Percentiles rank a stretch among this genome's conserved stretches.
These are phyloP conservation scores for Fabriciana adippe DNA, from an alignment of 2,888 invertebrate species.

Conservation along the genomic window DNA sequence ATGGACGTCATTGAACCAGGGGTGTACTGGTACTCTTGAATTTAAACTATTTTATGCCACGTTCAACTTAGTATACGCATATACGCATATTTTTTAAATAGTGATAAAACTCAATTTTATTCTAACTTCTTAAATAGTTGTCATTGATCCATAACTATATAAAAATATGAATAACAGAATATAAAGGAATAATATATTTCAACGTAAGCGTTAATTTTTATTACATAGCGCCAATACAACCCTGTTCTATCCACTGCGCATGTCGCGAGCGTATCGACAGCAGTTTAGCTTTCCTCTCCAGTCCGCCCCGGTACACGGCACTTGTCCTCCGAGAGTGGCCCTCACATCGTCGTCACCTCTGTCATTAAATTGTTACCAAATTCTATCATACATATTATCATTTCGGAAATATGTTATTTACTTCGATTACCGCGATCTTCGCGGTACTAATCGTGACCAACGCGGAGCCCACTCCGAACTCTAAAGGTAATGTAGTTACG, in stretches of 20 bases:
- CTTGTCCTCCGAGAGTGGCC: conserved; percentile 66
- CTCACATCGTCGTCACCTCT: conserved; percentile 51
- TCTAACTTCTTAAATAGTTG: neutral
- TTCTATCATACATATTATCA: conserved; percentile 8
- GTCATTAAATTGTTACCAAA: conserved; percentile 12
- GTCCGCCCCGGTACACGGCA: conserved; percentile 59
- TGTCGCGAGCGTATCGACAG: conserved; percentile 79
- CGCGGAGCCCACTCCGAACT: conserved; percentile 69
- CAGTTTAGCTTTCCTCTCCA: conserved; percentile 50
- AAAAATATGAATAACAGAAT: too few species aligned
- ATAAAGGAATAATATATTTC: too few species aligned
- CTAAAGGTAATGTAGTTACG: conserved; percentile 60
- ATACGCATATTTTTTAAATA: neutral
- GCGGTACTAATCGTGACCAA: conserved; percentile 66
- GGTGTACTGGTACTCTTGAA: conserved; percentile 26
- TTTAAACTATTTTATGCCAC: neutral
- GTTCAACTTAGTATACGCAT: neutral
- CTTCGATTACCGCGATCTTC: conserved; percentile 69
- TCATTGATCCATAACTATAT: neutral
- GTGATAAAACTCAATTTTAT: neutral
- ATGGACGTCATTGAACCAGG: conserved; percentile 40
- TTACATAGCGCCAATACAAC: conserved; percentile 47
- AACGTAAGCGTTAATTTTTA: neutral
- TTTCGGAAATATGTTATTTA: conserved; percentile 60
- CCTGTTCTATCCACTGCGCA: conserved; percentile 72